Percentiles rank a stretch among this genome's conserved stretches.
phyloP scores from a whole-genome alignment of 2,113 vertebrate genomes.

The Ageneiosus marmoratus region DNA sequence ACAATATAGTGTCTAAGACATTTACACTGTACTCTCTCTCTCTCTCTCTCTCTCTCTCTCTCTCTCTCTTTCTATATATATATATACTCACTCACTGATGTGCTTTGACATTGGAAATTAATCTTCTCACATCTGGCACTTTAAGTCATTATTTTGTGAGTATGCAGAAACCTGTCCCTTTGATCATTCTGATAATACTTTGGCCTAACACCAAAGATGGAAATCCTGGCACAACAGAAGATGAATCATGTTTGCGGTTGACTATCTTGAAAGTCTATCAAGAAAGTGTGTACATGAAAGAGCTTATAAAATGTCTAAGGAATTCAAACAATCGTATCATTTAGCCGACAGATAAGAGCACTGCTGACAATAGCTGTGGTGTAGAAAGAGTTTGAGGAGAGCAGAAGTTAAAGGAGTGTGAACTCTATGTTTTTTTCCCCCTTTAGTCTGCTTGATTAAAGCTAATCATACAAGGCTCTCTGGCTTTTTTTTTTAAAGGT shows the following conservation, averaged over 20 bases:
- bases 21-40: too few species aligned
- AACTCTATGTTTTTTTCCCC: constrained; percentile 27
- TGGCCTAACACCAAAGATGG: constrained; percentile 14
- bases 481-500: constrained; percentile 28
- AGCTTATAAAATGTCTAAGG: constrained; percentile 17
- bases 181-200: constrained; percentile 52
- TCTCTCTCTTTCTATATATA: too few species aligned
- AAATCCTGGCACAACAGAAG: constrained; percentile 21
- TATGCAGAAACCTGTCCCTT: constrained; percentile 47
- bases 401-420: constrained; percentile 36
- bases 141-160: constrained; percentile 20
- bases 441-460: constrained; percentile 51
- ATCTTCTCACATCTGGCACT: constrained; percentile 48
- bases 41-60: too few species aligned
- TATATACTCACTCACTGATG: not conserved
- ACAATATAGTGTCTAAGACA: too few species aligned
- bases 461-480: constrained; percentile 44
- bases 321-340: constrained; percentile 10
- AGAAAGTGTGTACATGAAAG: constrained; percentile 43
- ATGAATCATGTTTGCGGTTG: constrained; percentile 6
- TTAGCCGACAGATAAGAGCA: constrained; percentile 41
- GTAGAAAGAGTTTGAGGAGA: constrained; percentile 18
- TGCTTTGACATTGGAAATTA: constrained; percentile 43
- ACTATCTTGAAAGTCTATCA: constrained; percentile 30
- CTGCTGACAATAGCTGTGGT: constrained; percentile 5